Conservation (phyloP, 2,888 invertebrate species). For the Sarcophaga caerulescens region DNA sequence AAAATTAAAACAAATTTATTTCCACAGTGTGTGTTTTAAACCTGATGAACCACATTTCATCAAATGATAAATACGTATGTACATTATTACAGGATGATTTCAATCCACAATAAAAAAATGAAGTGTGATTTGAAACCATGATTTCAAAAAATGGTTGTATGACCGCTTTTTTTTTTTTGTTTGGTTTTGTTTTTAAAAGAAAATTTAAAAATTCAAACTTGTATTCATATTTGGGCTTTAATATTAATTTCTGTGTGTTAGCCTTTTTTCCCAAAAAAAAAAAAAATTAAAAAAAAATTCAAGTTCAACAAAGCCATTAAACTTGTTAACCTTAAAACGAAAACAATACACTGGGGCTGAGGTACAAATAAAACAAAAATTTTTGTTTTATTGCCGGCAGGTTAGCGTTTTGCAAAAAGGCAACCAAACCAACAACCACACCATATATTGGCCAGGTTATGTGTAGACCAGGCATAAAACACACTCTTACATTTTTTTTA, state of each 20-base stretch:
- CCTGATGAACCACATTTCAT: constrained; percentile 31
- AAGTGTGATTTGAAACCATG: not conserved
- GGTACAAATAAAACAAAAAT: not conserved
- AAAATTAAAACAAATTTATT: constrained; percentile 6
- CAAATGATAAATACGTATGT: constrained; percentile 3
- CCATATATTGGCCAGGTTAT: not conserved
- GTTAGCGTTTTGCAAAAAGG: constrained; percentile 30
- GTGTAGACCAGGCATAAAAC: not conserved
- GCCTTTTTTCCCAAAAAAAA: constrained; percentile 31
- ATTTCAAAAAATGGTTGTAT: constrained; percentile 40
- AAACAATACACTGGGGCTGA: not conserved
- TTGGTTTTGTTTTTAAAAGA: constrained; percentile 37
- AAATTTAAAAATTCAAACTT: not conserved
- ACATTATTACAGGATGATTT: constrained; percentile 30
- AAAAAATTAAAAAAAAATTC: constrained; percentile 27
- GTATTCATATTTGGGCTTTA: not conserved
- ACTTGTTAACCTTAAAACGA: constrained; percentile 65
- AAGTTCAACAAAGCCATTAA: constrained; percentile 68
- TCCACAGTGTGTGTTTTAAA: not conserved
- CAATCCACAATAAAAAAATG: not conserved
- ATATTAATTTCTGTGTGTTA: constrained; percentile 45
- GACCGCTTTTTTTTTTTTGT: constrained; percentile 52
- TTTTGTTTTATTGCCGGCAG: constrained; percentile 36
- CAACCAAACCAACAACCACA: not conserved
- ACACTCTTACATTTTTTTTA: constrained; percentile 17